Evolutionary conservation across 2,113 vertebrate species (phyloP).

Genomic region (Taxidea taxus): DNA sequence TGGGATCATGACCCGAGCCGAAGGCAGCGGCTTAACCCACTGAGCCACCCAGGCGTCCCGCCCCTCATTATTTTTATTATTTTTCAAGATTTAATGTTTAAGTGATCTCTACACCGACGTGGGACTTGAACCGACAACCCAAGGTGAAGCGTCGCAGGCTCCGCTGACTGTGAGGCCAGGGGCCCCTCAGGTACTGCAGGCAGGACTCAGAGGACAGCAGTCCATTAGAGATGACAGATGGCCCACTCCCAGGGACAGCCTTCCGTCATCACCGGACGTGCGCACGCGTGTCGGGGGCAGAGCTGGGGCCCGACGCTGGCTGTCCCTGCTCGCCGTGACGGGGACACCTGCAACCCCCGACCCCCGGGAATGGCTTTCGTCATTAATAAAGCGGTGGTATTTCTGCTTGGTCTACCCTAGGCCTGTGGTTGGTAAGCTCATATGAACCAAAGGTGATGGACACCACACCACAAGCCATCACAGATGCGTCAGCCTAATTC

Average conservation of each 20-base stretch:
- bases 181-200: neutral
- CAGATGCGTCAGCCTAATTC: fast-evolving
- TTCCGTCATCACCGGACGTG: fast-evolving
- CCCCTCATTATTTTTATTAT: neutral
- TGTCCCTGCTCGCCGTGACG: fast-evolving
- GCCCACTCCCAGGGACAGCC: no score
- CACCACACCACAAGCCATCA: neutral
- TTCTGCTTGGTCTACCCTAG: neutral
- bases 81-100: neutral
- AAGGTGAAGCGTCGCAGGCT: neutral
- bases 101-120: neutral
- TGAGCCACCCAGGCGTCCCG: no score
- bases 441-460: fast-evolving
- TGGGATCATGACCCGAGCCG: no score
- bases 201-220: neutral
- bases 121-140: neutral
- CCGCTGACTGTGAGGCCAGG: neutral
- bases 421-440: neutral
- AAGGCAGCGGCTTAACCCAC: no score
- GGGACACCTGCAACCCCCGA: fast-evolving
- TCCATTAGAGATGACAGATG: no score
- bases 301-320: fast-evolving
- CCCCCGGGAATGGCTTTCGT: neutral
- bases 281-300: no score
- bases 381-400: fast-evolving